Percentiles rank a stretch among this genome's conserved stretches.
Evolutionary conservation across 1,140 invertebrate genomes (phyloP).

Genomic region (Palaemon carinicauda): DNA sequence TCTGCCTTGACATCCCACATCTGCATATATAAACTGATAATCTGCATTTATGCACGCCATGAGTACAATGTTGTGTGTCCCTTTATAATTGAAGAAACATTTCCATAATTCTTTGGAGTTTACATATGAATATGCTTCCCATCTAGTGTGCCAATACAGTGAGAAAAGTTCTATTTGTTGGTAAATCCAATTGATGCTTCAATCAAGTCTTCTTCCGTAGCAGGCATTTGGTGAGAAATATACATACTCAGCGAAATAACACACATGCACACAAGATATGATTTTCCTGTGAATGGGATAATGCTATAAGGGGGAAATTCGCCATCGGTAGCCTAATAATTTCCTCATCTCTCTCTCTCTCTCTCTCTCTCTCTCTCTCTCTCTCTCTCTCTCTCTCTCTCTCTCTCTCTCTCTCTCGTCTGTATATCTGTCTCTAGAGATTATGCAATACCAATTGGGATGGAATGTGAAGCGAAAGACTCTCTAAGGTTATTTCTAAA

Average conservation of each 20-base stretch:
- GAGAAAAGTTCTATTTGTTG: constrained; percentile 17
- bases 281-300: no score
- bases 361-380: no score
- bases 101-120: not conserved
- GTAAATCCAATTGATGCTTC: constrained; percentile 12
- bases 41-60: constrained; percentile 3
- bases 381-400: no score
- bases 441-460: no score
- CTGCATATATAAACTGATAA: constrained; percentile 22
- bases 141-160: not conserved
- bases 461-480: no score
- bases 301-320: no score
- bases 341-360: no score
- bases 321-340: no score
- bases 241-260: not conserved
- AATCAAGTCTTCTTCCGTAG: constrained; percentile 13
- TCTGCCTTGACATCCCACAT: constrained; percentile 16
- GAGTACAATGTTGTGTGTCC: constrained; percentile 9
- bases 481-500: no score
- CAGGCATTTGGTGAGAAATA: not conserved
- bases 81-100: constrained; percentile 24
- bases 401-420: no score
- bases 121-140: constrained; percentile 22
- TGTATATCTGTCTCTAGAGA: no score
- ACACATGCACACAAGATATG: not conserved